Conservation (phyloP, 2,113 vertebrate species). For the Myanophis thanlyinensis region DNA sequence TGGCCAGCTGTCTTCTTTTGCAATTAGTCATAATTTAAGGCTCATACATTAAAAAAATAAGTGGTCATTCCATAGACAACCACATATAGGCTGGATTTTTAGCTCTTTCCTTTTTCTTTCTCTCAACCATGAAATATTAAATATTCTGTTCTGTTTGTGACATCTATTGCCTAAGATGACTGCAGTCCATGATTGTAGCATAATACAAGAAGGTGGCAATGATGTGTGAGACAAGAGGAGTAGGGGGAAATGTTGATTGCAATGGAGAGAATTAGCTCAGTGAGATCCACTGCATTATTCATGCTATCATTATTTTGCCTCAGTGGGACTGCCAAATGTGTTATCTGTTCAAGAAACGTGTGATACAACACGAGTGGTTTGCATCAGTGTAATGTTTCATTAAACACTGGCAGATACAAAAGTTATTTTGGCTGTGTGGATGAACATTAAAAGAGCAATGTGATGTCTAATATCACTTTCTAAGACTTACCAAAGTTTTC, state of each 20-base stretch:
- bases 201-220: neutral
- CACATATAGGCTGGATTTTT: neutral
- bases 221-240: conserved; percentile 29
- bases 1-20: neutral
- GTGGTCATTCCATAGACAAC: neutral
- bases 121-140: conserved; percentile 19
- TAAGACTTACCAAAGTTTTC: neutral
- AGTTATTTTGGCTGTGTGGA: neutral
- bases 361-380: conserved; percentile 20
- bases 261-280: conserved; percentile 30
- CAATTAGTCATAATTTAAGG: neutral
- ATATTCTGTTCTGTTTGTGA: neutral
- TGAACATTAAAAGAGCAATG: neutral
- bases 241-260: neutral
- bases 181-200: neutral
- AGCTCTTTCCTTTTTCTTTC: fast-evolving
- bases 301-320: conserved; percentile 19
- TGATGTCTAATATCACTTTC: neutral
- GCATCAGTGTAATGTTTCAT: conserved; percentile 36
- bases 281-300: conserved; percentile 45
- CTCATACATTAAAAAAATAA: neutral
- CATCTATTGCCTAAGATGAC: neutral
- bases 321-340: conserved; percentile 19
- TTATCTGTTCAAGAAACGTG: conserved; percentile 43
- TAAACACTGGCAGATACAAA: conserved; percentile 13